A percentile compares a stretch with the other conserved stretches of the same genome.
Evolutionary conservation across 2,888 invertebrate species (phyloP).

Genomic region (Stenichneumon culpator): DNA sequence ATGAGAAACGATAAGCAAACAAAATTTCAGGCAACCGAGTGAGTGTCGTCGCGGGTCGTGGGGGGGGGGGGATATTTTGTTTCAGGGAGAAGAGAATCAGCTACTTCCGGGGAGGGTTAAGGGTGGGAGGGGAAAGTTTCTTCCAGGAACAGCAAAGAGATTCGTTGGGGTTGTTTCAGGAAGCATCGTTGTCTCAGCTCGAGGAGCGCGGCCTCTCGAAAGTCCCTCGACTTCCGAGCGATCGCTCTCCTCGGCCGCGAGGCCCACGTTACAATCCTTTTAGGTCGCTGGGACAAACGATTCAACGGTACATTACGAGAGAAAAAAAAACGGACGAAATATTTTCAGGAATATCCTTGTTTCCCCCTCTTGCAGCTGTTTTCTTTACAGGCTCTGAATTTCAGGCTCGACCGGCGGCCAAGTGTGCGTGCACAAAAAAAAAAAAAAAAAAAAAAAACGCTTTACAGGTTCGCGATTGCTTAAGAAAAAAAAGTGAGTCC

Average conservation of each 20-base stretch:
- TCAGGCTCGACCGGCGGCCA: slow-evolving; percentile 82
- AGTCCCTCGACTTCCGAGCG: slow-evolving; percentile 52
- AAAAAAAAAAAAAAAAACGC: slow-evolving; percentile 57
- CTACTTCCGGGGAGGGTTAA: slow-evolving; percentile 66
- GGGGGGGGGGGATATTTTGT: slow-evolving; percentile 70
- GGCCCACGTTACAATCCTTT: slow-evolving; percentile 69
- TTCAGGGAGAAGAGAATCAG: slow-evolving; percentile 67
- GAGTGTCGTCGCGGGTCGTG: slow-evolving; percentile 47
- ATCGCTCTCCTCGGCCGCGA: slow-evolving; percentile 42
- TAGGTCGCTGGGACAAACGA: slow-evolving; percentile 77
- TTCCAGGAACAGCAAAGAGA: slow-evolving; percentile 63
- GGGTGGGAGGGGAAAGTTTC: slow-evolving; percentile 49
- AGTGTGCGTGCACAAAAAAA: slow-evolving; percentile 71
- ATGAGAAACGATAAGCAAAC: slow-evolving; percentile 6
- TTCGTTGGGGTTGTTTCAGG: slow-evolving; percentile 65
- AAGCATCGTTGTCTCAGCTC: slow-evolving; percentile 60
- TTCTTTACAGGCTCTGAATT: slow-evolving; percentile 83
- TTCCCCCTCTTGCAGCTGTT: slow-evolving; percentile 83
- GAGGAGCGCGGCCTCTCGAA: slow-evolving; percentile 53
- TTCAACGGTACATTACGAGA: slow-evolving; percentile 68
- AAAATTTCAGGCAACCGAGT: slow-evolving; percentile 63
- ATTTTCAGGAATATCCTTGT: slow-evolving; percentile 74
- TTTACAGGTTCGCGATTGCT: slow-evolving; percentile 72
- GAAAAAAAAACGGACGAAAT: slow-evolving; percentile 22
- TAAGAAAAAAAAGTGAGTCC: slow-evolving; percentile 64